Evolutionary conservation across 1,140 invertebrate genomes (phyloP), one percentile per base, ranked within the genome.

Genomic region (Pantala flavescens): DNA sequence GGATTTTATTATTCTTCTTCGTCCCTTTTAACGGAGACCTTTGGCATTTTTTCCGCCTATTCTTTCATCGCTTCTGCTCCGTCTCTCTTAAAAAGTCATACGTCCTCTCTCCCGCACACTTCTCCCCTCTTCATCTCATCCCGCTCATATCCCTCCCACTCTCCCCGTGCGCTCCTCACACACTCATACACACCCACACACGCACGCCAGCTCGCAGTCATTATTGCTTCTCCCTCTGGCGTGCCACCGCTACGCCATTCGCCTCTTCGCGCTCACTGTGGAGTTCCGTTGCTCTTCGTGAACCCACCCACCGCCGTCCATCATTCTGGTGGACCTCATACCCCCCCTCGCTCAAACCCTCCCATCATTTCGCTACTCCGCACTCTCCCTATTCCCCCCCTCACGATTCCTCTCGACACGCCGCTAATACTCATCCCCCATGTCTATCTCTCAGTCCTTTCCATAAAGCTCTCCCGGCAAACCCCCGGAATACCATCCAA

Each of bases 361-460:
- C 49, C 49, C 49, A 63, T 63, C 81, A 79, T 81, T 82, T 82
- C 81, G 78, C 76, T 78, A 74, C n/a, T 21, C 49, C 49, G 49
- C n/a, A 16, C 5, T 63, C 49, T 21, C 49, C 49, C 16, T 63
- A 19, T 63, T 63, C 12, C 84, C 83, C n/a, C 82, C 77, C 75
- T 77, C 24, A 23, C 42, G 71, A 19, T 71, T 55, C 49, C 49
- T 63, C 49, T 63, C 49, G 49, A 63, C 49, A 63, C 49, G 49
- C 49, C 49, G 49, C 49, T 63, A 63, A 63, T 63, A 63, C 49
- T 63, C 49, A 63, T 63, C 49, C 49, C 76, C 49, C 49, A 63
- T 63, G 49, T 63, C 49, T 21, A 63, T 63, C 49, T 63, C 49
- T 1, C 49, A 16, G 49, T 63, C 49, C 49, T 63, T 63, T 63